Evolutionary conservation across 2,797 vertebrate species (phyloP), one percentile per base, ranked within the genome.

Genomic region (Streptopelia turtur): DNA sequence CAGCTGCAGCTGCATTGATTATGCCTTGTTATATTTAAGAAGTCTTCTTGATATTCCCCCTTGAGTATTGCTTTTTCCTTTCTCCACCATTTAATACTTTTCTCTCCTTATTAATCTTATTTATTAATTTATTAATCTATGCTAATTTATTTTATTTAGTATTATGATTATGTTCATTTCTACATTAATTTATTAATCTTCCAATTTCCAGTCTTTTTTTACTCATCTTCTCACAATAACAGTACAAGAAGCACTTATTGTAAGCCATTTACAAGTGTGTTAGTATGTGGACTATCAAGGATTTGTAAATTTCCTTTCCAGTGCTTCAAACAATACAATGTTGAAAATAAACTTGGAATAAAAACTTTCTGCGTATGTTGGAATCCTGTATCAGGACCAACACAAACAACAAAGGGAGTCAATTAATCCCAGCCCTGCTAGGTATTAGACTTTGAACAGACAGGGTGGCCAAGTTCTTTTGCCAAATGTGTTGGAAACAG

Each of bases 401-500:
- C 53, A 63, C 41, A 89, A 95, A 82, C 35, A 79, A 84, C 45
- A 71, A 94, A 91, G 49, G 35, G 60, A 89, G 39, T 76, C 56
- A 88, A 22, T 94, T 91, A 94, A 89, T 94, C 56, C 56, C 68
- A 83, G 60, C 15, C 41, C 57, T 31, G 20, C 18, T 35, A 63
- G 16, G 45, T 79, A 56, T 43, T 59, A 91, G 89, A 57, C 52
- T 93, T 95, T 53, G 76, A 88, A 70, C 70, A 87, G 77, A 16
- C 31, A 82, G 49, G 47, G 83, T 84, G 63, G 93, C 90, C 93
- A 90, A 90, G 52, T 84, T 94, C 74, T 77, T 88, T 35, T 93
- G 94, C 96, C 96, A 96, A 33, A 93, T 72, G 23, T 66, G 52
- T 69, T 93, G 86, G 89, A 87, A 91, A 81, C 55, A 78, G 70